Evolutionary conservation across 2,888 invertebrate species (phyloP).

Genomic region (Eremobia ochroleuca): DNA sequence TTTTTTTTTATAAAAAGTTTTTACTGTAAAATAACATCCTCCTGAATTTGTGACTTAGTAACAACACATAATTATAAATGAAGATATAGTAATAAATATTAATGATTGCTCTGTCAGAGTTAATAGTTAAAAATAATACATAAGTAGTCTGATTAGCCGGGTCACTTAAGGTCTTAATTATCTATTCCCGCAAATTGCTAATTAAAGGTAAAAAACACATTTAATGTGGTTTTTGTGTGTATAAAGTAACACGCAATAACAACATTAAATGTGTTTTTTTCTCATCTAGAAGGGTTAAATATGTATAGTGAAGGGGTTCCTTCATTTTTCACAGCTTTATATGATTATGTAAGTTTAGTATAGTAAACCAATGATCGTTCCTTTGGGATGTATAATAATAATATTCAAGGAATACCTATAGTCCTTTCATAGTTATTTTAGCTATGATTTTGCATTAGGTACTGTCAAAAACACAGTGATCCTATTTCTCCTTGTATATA

Average conservation of each 20-base stretch:
- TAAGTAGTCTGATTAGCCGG: slow-evolving; percentile 26
- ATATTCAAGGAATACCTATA: too few species aligned
- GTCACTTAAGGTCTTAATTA: slow-evolving; percentile 39
- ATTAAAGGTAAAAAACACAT: slow-evolving; percentile 53
- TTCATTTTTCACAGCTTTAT: not conserved
- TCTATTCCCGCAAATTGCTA: slow-evolving; percentile 30
- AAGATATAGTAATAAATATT: not conserved
- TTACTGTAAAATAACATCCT: not conserved
- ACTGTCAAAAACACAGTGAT: too few species aligned
- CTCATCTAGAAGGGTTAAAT: slow-evolving; percentile 8
- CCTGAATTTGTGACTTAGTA: not conserved
- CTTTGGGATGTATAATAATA: not conserved
- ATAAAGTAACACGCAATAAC: too few species aligned
- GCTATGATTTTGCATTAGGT: too few species aligned
- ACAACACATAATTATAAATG: not conserved
- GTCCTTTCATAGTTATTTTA: too few species aligned
- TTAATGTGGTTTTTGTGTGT: slow-evolving; percentile 26
- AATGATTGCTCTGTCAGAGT: not conserved
- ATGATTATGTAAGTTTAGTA: too few species aligned
- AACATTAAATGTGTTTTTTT: too few species aligned
- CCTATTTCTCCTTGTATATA: too few species aligned
- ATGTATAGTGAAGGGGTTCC: too few species aligned
- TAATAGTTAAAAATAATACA: slow-evolving; percentile 37
- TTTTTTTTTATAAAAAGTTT: too few species aligned
- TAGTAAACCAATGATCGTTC: not conserved